These are phyloP conservation scores for Alcedo quadribrachys DNA, from an alignment of 2,797 vertebrate genomes.

Conservation along the genomic window DNA sequence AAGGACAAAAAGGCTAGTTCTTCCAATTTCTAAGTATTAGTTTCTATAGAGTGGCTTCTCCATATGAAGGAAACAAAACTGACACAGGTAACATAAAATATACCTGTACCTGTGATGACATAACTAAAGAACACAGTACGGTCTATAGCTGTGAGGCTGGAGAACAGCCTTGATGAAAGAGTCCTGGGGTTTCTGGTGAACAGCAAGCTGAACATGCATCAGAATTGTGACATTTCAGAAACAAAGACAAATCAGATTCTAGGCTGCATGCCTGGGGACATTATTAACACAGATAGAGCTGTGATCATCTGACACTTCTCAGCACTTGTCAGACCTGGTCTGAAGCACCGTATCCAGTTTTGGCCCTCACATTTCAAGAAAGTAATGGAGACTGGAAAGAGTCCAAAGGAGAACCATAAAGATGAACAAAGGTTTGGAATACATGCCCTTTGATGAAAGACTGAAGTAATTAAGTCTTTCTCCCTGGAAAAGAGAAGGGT, in stretches of 20 bases:
- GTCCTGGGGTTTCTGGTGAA: not conserved
- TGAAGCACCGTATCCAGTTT: not conserved
- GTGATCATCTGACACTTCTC: not conserved
- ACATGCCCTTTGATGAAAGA: not conserved
- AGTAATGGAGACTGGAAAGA: fast-evolving
- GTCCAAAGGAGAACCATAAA: not conserved
- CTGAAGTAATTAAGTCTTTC: not conserved
- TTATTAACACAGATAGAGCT: not conserved
- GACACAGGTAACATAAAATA: not conserved
- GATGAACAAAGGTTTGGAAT: not conserved
- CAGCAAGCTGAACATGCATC: not conserved
- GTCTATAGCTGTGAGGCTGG: not conserved
- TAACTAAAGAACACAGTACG: not conserved
- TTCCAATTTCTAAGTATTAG: not conserved
- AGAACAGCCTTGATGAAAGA: not conserved
- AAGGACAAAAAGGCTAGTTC: not conserved
- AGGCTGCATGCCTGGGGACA: not conserved
- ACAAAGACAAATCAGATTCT: not conserved
- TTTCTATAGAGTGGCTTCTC: not conserved
- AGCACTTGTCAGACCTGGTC: not conserved
- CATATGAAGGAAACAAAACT: not conserved
- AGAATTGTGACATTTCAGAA: not conserved
- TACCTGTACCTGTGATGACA: not conserved
- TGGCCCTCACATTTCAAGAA: not conserved
- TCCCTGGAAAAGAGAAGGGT: not conserved